Percentiles rank a stretch among this genome's conserved stretches.
phyloP scores from a whole-genome alignment of 2,797 vertebrate genomes.

The Danio aesculapii region DNA sequence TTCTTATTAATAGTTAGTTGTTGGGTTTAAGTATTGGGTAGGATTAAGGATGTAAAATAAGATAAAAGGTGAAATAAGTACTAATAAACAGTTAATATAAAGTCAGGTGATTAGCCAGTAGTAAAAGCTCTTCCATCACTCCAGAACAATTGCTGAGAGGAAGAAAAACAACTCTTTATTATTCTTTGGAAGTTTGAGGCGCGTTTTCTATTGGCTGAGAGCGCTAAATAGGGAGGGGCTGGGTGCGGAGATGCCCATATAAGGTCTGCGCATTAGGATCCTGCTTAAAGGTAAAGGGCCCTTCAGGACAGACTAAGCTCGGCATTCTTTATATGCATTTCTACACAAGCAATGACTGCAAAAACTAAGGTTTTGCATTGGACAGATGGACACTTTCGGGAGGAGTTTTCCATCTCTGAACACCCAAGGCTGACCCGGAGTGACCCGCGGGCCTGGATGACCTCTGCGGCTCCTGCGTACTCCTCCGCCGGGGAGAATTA shows the following conservation, averaged over 20 bases:
- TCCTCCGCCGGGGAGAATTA: slow-evolving; percentile 59
- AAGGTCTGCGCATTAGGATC: slow-evolving; percentile 69
- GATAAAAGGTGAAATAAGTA: too few relatives aligned
- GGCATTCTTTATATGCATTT: neutral
- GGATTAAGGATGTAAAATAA: too few relatives aligned
- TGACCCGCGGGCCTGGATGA: slow-evolving; percentile 75
- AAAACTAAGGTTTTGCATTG: slow-evolving; percentile 72
- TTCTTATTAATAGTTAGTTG: too few relatives aligned
- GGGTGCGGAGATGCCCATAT: slow-evolving; percentile 65
- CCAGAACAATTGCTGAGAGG: slow-evolving; percentile 22
- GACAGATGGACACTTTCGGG: slow-evolving; percentile 68
- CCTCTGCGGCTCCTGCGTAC: slow-evolving; percentile 63
- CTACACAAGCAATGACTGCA: slow-evolving; percentile 68
- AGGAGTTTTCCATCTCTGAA: slow-evolving; percentile 70
- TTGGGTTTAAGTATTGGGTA: too few relatives aligned
- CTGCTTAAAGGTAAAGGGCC: slow-evolving; percentile 43
- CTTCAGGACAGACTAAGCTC: neutral
- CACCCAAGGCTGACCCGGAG: slow-evolving; percentile 69
- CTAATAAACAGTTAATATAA: too few relatives aligned
- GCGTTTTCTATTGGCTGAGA: slow-evolving; percentile 69
- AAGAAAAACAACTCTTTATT: slow-evolving; percentile 60
- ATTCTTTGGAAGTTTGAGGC: slow-evolving; percentile 66
- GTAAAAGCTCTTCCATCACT: slow-evolving; percentile 46
- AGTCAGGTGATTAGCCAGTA: too few relatives aligned
- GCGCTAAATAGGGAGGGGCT: slow-evolving; percentile 51